Evolutionary conservation across 2,797 vertebrate genomes (phyloP), one percentile per base, ranked within the genome.

Genomic region (Myotis daubentonii): DNA sequence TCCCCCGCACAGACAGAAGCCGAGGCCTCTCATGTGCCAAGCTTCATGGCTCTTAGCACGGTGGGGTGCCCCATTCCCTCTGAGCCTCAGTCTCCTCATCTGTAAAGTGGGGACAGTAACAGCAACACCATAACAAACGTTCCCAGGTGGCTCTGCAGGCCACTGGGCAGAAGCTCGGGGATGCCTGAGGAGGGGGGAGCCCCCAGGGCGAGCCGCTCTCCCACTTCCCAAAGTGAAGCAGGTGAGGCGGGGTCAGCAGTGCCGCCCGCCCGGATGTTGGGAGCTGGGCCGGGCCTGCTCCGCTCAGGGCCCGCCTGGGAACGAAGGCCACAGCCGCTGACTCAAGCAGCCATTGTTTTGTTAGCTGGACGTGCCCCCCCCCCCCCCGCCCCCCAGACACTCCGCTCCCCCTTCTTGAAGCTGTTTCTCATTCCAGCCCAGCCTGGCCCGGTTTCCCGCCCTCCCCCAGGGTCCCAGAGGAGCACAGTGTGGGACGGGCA

Each of bases 371-470:
- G 71, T 23, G 57, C 9, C 3, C 55, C 55, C 60, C 28, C 60
- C 28, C 10, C 55, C 55, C 23, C 9, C 20, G 75, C 94, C 96
- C 97, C 94, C 89, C 38, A 60, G 89, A 86, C 95, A 96, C 79
- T 11, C 94, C 13, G 86, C 66, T 66, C 44, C 93, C 89, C 90
- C 74, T 62, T 89, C 95, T 96, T 33, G 36, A 95, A 93, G 96
- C 97, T 94, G 95, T 97, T 98, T 98, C 98, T 97, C 97, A 97
- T 98, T 97, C 97, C 57, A 0, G 0, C 87, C 95, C 85, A 78
- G 96, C 92, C 96, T 81, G 96, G 97, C 97, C 96, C 87, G 95
- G 60, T n/a, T 96, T 96, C 95, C 95, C 96, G 95, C 36, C 44
- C 80, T 16, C 41, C 41, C 79, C 12, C 8, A 8, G 41, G 88